phyloP scores from a whole-genome alignment of 2,113 vertebrate genomes.

The Bufo gargarizans region DNA sequence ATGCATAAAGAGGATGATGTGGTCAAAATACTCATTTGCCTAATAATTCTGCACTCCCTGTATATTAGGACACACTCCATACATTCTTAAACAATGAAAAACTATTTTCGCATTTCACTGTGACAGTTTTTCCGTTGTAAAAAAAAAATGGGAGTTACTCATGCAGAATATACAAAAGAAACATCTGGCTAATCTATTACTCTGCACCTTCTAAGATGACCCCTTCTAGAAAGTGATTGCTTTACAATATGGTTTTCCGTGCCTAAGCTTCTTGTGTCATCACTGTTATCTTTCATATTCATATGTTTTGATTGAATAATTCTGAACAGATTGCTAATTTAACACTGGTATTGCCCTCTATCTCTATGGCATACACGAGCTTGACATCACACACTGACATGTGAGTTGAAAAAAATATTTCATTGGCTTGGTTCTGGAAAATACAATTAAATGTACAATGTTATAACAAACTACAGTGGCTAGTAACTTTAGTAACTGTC shows the following conservation, averaged over 20 bases:
- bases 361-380: not conserved
- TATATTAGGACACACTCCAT: no score
- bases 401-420: not conserved
- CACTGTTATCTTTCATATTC: not conserved
- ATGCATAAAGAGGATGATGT: no score
- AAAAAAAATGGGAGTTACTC: not conserved
- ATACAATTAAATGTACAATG: no score
- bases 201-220: not conserved
- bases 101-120: not conserved
- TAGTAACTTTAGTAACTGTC: no score
- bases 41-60: no score
- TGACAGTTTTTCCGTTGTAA: not conserved
- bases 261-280: not conserved
- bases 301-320: constrained; percentile 10
- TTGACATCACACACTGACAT: not conserved
- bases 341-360: not conserved
- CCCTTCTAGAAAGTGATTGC: not conserved
- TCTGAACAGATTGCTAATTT: not conserved
- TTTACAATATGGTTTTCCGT: not conserved
- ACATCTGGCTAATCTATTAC: not conserved
- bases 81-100: no score
- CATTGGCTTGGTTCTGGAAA: no score
- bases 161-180: not conserved
- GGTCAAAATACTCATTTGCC: no score
- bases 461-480: no score